Evolutionary conservation across 2,797 vertebrate genomes (phyloP), one percentile per base, ranked within the genome.

Genomic region (Heterohyrax brucei): DNA sequence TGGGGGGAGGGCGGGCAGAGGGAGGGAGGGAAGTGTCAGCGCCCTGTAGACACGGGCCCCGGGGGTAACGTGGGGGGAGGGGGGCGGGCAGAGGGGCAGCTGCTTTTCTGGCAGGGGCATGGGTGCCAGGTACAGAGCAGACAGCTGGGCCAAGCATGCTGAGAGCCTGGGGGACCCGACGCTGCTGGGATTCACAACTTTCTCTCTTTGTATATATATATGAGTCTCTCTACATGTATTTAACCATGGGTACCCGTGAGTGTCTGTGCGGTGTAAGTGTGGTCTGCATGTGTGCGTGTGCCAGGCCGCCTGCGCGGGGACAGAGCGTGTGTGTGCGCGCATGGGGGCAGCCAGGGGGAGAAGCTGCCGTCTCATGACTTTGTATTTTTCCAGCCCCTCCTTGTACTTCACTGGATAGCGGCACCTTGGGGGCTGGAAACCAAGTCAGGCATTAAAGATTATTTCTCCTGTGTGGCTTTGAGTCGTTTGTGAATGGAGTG

Each of bases 371-470:
- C 95, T 94, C 3, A 72, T 93, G 84, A 79, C 91, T 87, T 91
- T 81, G 64, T 95, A 97, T 92, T 92, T 97, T 94, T 92, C 86
- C 72, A 14, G 53, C 30, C 91, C 90, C 93, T 96, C 96, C 95
- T 80, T 46, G 70, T 92, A 97, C 94, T 26, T 97, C 87, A 84
- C 95, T 93, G 95, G 97, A 97, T 64, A 77, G 93, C 97, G 28
- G 97, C 98, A 98, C 98, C 97, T 97, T 95, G 97, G 87, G 95
- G 94, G 75, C 14, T 72, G 91, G 92, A 91, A 97, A 96, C 96
- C 86, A 95, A 91, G 93, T 96, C 80, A 85, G 93, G 96, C 53
- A 98, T 98, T 98, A 98, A 98, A 98, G 97, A 78, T 97, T 4
- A 93, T 98, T 98, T 98, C 39, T 18, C 96, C 97, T 93, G 91